Evolutionary conservation across 2,113 vertebrate species (phyloP), one percentile per base, ranked within the genome.

Genomic region (Phycodurus eques): DNA sequence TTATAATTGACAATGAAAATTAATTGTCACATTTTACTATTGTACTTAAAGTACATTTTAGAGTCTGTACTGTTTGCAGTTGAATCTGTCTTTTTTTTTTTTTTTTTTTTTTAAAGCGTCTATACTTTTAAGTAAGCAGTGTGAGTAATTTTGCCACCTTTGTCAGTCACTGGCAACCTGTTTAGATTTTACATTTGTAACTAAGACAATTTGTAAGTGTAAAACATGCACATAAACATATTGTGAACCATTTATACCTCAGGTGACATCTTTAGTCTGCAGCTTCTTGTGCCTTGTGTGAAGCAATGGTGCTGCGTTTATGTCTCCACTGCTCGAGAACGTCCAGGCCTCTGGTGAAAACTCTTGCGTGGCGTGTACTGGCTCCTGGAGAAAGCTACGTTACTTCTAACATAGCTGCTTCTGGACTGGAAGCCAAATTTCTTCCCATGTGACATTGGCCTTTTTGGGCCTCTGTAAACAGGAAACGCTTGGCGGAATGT

Each of bases 331-430:
- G 33, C 19, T 11, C 1, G 53, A 68, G 46, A 20, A 6, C 22
- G 53, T n/a, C 20, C 31, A 60, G 56, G 5, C 1, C 60, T 35
- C 53, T 43, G 31, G 8, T 67, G 2, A 44, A 13, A 22, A 4
- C 43, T 15, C 47, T 66, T 33, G 64, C 35, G 7, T 20, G 74
- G 59, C 17, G 17, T 60, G 43, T 74, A 88, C 72, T 0, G 42
- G n/a, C 17, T 72, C 43, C 77, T 79, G 54, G 67, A 73, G 11
- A 19, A 20, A 27, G 31, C 70, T 4, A 71, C 19, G 70, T 71
- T 57, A 0, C 66, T 13, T 35, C 74, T 67, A 13, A 19, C 43
- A 10, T 75, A 84, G 60, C 44, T 0, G 4, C 60, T 80, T 77
- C 46, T 85, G 11, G 76, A 87, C 42, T 75, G 33, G 1, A n/a